Evolutionary conservation across 1,140 invertebrate genomes (phyloP), one percentile per base, ranked within the genome.

Genomic region (Pseudoatta argentina): DNA sequence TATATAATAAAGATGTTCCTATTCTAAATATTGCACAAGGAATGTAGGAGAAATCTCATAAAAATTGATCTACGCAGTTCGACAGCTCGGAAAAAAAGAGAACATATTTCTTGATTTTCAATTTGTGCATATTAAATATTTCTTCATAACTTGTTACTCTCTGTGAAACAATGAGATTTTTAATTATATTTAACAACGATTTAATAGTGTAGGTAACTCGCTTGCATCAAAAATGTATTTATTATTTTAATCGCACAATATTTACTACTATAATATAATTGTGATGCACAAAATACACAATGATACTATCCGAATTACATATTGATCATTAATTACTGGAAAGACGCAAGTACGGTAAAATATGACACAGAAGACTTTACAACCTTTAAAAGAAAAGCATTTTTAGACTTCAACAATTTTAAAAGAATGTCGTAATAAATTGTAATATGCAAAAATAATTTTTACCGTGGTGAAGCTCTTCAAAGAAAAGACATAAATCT

Each of bases 281-380:
- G 24, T 12, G 4, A 18, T 51, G 12, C 53, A 53, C 16, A 53
- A 6, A 30, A 30, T 51, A 3, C 6, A 39, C 34, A 39, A 39
- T 39, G 7, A 18, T 16, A 30, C 8, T 27, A 34, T 14, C 2
- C 18, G 1, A 69, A 48, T 30, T 34, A 5, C 18, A 27, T 39
- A 63, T 48, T 12, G 27, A 78, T 14, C 0, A 24, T 51, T 27
- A 18, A 55, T 76, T 85, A 76, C 27, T 76, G 24, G 12, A 76
- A 18, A 2, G 71, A 48, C 14, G 34, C 34, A 16, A 85, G 71
- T 75, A 85, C 71, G 0, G 55, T 85, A 51, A 59, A 85, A 61
- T 85, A 85, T 7, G 81, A 85, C 48, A 59, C 48, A 14, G 81
- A 85, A 51, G 81, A 61, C 30, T 63, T 71, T 24, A 83, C 0